Evolutionary conservation across 2,888 invertebrate species (phyloP).

Genomic region (Thera obeliscata): DNA sequence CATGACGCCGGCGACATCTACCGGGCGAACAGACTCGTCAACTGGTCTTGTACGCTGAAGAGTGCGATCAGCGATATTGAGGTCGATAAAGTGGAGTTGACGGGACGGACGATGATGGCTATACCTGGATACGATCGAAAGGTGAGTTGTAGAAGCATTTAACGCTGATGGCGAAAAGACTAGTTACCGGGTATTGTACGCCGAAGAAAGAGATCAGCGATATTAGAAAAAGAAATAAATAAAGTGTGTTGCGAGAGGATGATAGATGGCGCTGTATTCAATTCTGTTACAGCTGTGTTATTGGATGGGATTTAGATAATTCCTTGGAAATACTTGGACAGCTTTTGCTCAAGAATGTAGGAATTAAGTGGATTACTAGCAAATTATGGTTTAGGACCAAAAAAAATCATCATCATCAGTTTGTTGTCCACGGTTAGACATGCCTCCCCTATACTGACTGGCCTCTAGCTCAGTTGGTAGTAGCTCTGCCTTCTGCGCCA

Average conservation of each 20-base stretch:
- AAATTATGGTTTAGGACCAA: too few species aligned
- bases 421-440: too few species aligned
- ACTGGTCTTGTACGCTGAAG: constrained; percentile 98
- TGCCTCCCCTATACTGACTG: too few species aligned
- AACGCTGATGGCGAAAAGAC: constrained; percentile 91
- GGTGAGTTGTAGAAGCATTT: constrained; percentile 91
- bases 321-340: too few species aligned
- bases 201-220: constrained; percentile 99
- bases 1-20: constrained; percentile 96
- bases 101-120: constrained; percentile 92
- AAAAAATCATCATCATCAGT: too few species aligned
- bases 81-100: constrained; percentile 96
- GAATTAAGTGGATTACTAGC: too few species aligned
- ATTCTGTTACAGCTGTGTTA: neutral
- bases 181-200: constrained; percentile 99
- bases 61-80: constrained; percentile 99
- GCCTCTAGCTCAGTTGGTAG: too few species aligned
- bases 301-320: too few species aligned
- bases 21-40: constrained; percentile 95
- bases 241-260: too few species aligned
- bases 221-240: constrained; percentile 77
- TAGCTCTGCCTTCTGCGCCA: too few species aligned
- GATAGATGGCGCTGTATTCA: neutral
- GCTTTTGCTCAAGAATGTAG: too few species aligned
- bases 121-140: constrained; percentile 97